A percentile compares a stretch with the other conserved stretches of the same genome.
phyloP scores from a whole-genome alignment of 2,797 vertebrate genomes.

The Spondyliosoma cantharus region DNA sequence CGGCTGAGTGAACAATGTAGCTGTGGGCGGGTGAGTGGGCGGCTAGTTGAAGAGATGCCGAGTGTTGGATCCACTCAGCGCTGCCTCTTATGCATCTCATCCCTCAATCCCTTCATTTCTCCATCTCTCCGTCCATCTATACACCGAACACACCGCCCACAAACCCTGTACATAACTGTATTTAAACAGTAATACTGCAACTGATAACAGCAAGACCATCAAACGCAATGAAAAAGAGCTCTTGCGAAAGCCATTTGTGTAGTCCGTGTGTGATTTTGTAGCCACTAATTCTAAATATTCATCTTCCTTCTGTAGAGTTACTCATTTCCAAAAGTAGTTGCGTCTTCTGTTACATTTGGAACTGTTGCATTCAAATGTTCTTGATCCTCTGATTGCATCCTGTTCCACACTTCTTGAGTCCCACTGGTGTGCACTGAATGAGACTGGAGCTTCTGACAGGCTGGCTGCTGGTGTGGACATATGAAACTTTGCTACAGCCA shows the following conservation, averaged over 20 bases:
- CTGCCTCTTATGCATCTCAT: conserved; percentile 60
- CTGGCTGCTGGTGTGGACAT: neutral
- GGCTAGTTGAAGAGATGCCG: conserved; percentile 66
- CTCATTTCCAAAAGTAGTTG: neutral
- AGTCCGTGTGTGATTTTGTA: neutral
- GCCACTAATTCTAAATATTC: neutral
- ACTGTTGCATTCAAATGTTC: neutral
- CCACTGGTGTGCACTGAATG: neutral
- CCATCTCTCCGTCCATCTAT: conserved; percentile 32
- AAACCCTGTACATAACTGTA: neutral
- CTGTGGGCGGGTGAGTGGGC: conserved; percentile 72
- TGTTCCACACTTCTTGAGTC: neutral
- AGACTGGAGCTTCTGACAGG: neutral
- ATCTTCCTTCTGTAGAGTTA: neutral
- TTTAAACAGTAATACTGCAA: conserved; percentile 1
- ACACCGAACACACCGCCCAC: conserved; percentile 40
- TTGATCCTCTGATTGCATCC: neutral
- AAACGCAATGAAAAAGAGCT: neutral
- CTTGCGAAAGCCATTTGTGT: neutral
- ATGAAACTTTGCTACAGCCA: neutral
- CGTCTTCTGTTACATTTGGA: neutral
- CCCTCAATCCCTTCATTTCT: conserved; percentile 47
- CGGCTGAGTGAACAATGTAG: conserved; percentile 67
- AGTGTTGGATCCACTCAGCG: conserved; percentile 68
- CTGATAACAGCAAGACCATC: neutral